Conservation (phyloP, 2,797 vertebrate genomes). For the Amblyraja radiata region DNA sequence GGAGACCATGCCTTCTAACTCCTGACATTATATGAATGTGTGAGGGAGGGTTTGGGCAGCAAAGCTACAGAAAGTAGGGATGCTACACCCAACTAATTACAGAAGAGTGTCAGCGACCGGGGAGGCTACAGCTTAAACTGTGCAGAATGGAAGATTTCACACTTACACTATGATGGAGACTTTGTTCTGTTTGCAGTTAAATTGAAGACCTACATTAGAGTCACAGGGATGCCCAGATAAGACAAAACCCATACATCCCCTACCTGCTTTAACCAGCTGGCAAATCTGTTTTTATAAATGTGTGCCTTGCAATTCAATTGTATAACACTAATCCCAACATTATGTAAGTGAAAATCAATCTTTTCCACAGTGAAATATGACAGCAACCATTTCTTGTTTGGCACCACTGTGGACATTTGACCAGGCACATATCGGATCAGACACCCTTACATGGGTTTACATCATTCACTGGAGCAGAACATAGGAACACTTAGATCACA, state of each 20-base stretch:
- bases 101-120: not conserved
- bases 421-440: too few relatives aligned
- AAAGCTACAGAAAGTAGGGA: not conserved
- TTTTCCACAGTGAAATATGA: too few relatives aligned
- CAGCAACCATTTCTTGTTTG: too few relatives aligned
- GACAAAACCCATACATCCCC: not conserved
- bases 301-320: not conserved
- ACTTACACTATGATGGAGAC: not conserved
- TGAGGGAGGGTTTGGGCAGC: not conserved
- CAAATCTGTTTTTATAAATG: not conserved
- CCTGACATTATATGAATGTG: not conserved
- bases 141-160: not conserved
- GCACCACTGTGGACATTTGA: too few relatives aligned
- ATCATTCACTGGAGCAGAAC: too few relatives aligned
- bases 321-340: too few relatives aligned
- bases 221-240: not conserved
- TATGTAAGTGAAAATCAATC: too few relatives aligned
- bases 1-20: not conserved
- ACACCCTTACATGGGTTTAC: too few relatives aligned
- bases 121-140: not conserved
- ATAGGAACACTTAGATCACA: too few relatives aligned
- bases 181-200: not conserved
- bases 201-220: not conserved
- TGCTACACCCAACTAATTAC: not conserved
- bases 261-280: not conserved